Evolutionary conservation across 2,113 vertebrate genomes (phyloP).

Genomic region (Nestor notabilis): DNA sequence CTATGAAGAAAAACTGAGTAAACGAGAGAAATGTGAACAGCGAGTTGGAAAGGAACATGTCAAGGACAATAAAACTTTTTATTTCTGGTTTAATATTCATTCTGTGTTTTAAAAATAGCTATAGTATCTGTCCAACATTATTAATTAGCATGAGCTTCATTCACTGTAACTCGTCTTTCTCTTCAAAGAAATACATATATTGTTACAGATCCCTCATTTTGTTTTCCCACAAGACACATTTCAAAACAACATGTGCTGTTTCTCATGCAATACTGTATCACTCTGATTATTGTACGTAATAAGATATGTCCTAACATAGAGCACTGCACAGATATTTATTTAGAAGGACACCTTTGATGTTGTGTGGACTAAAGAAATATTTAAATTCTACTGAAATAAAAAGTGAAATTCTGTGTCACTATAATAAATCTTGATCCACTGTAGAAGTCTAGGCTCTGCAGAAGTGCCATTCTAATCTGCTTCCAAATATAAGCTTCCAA

Average conservation of each 20-base stretch:
- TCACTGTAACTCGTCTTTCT: conserved; percentile 6
- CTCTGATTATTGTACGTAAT: conserved; percentile 62
- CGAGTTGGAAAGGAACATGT: conserved; percentile 23
- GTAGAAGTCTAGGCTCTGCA: not conserved
- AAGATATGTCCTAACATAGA: conserved; percentile 43
- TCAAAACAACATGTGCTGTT: conserved; percentile 57
- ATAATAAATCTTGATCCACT: conserved; percentile 47
- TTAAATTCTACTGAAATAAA: conserved; percentile 55
- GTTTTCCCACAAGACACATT: conserved; percentile 57
- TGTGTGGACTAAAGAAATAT: conserved; percentile 37
- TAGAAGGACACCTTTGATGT: conserved; percentile 68
- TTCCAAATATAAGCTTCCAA: not conserved
- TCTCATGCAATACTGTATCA: conserved; percentile 38
- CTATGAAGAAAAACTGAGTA: conserved; percentile 16
- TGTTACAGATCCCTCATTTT: not conserved
- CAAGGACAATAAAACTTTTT: conserved; percentile 52
- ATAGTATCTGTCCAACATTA: not conserved
- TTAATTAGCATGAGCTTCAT: conserved; percentile 58
- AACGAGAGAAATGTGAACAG: conserved; percentile 27
- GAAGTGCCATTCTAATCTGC: not conserved
- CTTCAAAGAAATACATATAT: conserved; percentile 27
- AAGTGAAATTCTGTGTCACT: conserved; percentile 50
- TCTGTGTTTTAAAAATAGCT: conserved; percentile 53
- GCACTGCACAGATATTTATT: conserved; percentile 52
- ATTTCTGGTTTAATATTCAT: conserved; percentile 53